Evolutionary conservation across 2,797 vertebrate species (phyloP).

Genomic region (Pampus argenteus): DNA sequence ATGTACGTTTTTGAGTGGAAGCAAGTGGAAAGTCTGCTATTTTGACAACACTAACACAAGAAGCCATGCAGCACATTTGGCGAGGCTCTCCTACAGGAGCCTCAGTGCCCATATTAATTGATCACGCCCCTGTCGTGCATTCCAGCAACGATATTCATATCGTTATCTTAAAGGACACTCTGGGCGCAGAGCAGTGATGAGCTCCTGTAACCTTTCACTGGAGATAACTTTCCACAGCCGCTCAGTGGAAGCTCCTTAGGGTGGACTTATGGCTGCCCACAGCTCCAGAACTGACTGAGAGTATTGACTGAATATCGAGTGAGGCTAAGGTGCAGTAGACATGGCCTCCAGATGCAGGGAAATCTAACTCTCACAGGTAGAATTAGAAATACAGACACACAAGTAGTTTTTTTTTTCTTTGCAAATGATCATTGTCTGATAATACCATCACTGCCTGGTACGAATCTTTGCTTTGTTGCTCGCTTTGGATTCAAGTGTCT

Average conservation of each 20-base stretch:
- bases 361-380: not conserved
- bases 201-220: constrained; percentile 67
- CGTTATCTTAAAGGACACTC: constrained; percentile 54
- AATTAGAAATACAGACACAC: not conserved
- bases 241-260: constrained; percentile 47
- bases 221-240: constrained; percentile 61
- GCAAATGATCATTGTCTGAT: too few relatives aligned
- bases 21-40: not conserved
- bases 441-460: not conserved
- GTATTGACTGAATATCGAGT: constrained; percentile 59
- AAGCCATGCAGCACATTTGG: constrained; percentile 11
- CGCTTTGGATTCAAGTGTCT: not conserved
- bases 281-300: constrained; percentile 39
- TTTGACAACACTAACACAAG: not conserved
- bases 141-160: constrained; percentile 53
- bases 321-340: constrained; percentile 3
- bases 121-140: constrained; percentile 29
- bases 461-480: not conserved
- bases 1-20: not conserved
- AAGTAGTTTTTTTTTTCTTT: not conserved
- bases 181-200: constrained; percentile 57
- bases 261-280: constrained; percentile 37
- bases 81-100: not conserved
- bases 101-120: constrained; percentile 16
- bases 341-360: constrained; percentile 25